A percentile compares a stretch with the other conserved stretches of the same genome.
These are phyloP conservation scores for Scolopax rusticola DNA, from an alignment of 2,797 vertebrate genomes.

Conservation along the genomic window DNA sequence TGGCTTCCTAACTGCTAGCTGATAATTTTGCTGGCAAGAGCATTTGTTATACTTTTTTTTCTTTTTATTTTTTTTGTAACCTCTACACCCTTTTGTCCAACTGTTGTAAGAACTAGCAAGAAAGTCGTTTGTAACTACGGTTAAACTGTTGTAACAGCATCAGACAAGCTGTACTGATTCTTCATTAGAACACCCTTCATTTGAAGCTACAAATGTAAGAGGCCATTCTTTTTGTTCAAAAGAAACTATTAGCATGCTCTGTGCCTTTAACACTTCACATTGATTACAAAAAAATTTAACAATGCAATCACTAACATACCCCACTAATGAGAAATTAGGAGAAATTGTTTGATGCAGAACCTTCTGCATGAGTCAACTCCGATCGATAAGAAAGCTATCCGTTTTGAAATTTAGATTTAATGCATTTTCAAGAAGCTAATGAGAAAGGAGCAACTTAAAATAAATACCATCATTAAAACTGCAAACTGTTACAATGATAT, in stretches of 20 bases:
- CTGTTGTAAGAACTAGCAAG: conserved; percentile 17
- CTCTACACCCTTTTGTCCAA: background rate
- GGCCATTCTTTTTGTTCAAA: conserved; percentile 37
- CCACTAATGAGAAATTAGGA: conserved; percentile 62
- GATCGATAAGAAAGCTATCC: conserved; percentile 71
- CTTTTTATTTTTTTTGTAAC: conserved; percentile 25
- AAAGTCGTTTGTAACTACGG: conserved; percentile 23
- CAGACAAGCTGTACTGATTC: conserved; percentile 37
- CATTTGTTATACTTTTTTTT: background rate
- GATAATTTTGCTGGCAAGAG: conserved; percentile 56
- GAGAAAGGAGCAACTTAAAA: conserved; percentile 76
- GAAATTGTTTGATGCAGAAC: conserved; percentile 54
- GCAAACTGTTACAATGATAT: conserved; percentile 75
- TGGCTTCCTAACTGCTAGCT: conserved; percentile 60
- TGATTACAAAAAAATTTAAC: conserved; percentile 60
- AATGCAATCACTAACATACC: conserved; percentile 67
- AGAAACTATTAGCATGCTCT: conserved; percentile 62
- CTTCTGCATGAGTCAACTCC: conserved; percentile 65
- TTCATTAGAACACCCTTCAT: conserved; percentile 46
- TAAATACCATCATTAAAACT: conserved; percentile 74
- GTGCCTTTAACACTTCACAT: conserved; percentile 65
- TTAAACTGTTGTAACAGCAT: conserved; percentile 38
- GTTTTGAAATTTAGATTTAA: conserved; percentile 75
- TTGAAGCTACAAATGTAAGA: conserved; percentile 53
- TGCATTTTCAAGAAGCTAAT: conserved; percentile 75